Evolutionary conservation across 2,888 invertebrate species (phyloP), one percentile per base, ranked within the genome.

Genomic region (Idaea dimidiata): DNA sequence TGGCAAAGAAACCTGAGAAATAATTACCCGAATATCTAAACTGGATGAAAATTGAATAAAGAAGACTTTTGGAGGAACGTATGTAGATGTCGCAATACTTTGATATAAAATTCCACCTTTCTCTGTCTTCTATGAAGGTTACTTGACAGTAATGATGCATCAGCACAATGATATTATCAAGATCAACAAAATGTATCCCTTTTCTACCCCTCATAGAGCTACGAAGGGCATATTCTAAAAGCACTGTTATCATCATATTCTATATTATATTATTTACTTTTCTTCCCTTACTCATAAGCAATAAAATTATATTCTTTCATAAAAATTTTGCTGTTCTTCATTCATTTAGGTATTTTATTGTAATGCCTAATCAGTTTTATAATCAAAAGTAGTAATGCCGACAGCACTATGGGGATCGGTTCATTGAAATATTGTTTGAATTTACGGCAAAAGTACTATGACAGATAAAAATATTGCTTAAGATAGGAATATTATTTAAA

Each of bases 1-100:
- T 87, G 66, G 86, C 86, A 16, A 87, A 87, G 69, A 88, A 86
- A 76, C 89, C 90, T 53, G 89, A 90, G 63, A 88, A 84, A 66
- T 87, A 86, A 70, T 77, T 78, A 67, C 75, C 78, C 66, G 57
- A 0, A 3, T 8, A 14, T 8, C 16, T 14, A 14, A 56, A 54
- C 24, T 58, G 64, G 68, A 54, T 65, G 32, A 57, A 57, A 66
- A 65, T 64, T 43, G 6, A 43, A 43, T 33, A 59, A 59, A 57
- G 17, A 54, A 5, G 32, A 60, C 56, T 32, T 56, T 43, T 18
- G 58, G 53, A 58, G 53, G 59, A 54, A 54, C 2, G 55, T 16
- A 58, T 16, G 10, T 43, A 43, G 43, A 31, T 24, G 18, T 57
- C 17, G 57, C 31, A 31, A 57, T 57, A 57, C 31, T 57, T 57